Conservation (phyloP, 92 coral and sea anemone species). For the Isaurus tuberculatus region DNA sequence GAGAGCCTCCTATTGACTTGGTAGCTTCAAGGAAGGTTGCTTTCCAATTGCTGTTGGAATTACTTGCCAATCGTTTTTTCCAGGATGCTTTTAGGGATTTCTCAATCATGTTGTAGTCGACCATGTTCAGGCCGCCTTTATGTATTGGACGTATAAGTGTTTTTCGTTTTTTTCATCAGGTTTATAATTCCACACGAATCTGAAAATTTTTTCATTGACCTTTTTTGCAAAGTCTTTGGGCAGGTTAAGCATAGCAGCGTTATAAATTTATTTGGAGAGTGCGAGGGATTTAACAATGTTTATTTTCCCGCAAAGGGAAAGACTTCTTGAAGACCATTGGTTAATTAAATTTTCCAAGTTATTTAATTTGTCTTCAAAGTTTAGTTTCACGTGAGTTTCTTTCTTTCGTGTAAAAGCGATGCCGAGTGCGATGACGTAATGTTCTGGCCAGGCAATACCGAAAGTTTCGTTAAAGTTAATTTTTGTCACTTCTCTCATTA, state of each 20-base stretch:
- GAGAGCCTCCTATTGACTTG: too few species aligned
- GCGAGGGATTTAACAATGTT: conserved; percentile 33
- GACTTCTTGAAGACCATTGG: conserved; percentile 17
- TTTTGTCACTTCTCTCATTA: background rate
- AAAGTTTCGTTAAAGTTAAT: conserved; percentile 24
- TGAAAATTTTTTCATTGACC: background rate
- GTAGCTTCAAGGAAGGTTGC: too few species aligned
- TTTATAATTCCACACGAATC: conserved; percentile 4
- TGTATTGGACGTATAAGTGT: conserved; percentile 7
- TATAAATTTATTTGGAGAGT: conserved; percentile 20
- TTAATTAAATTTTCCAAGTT: conserved; percentile 11
- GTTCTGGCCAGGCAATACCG: conserved; percentile 32
- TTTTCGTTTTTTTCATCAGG: conserved; percentile 15
- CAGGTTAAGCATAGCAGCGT: background rate
- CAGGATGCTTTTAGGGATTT: too few species aligned
- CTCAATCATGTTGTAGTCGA: too few species aligned
- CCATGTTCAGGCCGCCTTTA: background rate
- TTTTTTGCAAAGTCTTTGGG: conserved; percentile 32
- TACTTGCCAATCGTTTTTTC: too few species aligned
- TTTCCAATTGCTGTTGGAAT: too few species aligned
- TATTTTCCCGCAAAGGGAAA: background rate
- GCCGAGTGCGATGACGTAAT: conserved; percentile 37
- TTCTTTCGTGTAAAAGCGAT: background rate
- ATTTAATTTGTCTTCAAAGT: background rate
- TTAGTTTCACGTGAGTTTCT: background rate